Base-by-base conservation (phyloP, 1,140 invertebrate genomes). In the Drosophila yakuba region DNA sequence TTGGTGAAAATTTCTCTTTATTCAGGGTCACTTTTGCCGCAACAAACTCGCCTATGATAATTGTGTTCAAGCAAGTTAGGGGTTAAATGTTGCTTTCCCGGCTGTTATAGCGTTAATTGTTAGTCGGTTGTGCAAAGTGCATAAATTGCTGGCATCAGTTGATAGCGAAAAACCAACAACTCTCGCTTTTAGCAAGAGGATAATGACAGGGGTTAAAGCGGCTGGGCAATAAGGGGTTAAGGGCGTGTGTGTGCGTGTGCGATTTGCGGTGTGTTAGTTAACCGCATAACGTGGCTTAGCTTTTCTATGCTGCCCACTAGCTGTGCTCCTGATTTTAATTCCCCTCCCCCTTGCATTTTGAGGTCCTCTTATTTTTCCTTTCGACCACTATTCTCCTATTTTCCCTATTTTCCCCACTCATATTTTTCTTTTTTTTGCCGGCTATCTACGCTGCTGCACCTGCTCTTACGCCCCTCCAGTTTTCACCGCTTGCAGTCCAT, bases 201-300 rank as follows among this genome's bases (percentile, higher is more conserved):
- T 32, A 25, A 11, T 39, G 45, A 41, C 20, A 54, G 17, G 35
- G 17, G 51, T n/a, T 20, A 32, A 38, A 12, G 36, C 11, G 36
- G 28, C 28, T 32, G 41, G 25, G n/a, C 39, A 15, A 3, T n/a
- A 15, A 10, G 41, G 41, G n/a, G 41, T 35, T 20, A 44, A 58
- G 51, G 23, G 28, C 4, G 51, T 48, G 39, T 52, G 4, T 10
- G 64, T 68, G 54, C 52, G 32, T 25, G 69, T 44, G 45, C 55
- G 35, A 25, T 55, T 52, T 69, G 67, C 44, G 67, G 28, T 25
- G 8, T 47, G 67, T 68, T 72, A 60, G 76, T n/a, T 61, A 76
- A 83, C 83, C 83, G 28, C 83, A 88, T 51, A 79, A 59, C 58
- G 54, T 66, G 61, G 83, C 71, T 88, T 79, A 86, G 78, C 78